Evolutionary conservation across 2,888 invertebrate genomes (phyloP), one percentile per base, ranked within the genome.

Genomic region (Carcina quercana): DNA sequence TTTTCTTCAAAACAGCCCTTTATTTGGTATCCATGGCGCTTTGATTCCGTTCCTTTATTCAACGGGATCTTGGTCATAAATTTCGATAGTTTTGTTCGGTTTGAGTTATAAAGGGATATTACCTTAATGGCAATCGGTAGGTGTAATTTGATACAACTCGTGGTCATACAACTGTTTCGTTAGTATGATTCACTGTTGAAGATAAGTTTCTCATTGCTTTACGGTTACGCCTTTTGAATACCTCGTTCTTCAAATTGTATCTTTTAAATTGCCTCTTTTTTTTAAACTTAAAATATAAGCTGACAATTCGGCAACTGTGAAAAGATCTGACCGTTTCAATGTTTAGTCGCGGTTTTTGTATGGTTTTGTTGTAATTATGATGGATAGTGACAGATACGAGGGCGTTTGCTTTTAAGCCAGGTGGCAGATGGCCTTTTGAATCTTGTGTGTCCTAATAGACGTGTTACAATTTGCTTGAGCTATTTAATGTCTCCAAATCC

Each of bases 91-190:
- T 82, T 79, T 75, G 75, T 80, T 78, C 62, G 65, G 57, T 76
- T 78, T 79, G 79, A 82, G 62, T 78, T 79, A 79, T 79, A 73
- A 67, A 71, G 70, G 79, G 62, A 63, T 75, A 75, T 79, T 76
- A 76, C 71, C 63, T 72, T 79, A 82, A 80, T 80, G 75, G 75
- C 74, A 76, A 78, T 74, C 69, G 79, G 79, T 79, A 76, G 72
- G 70, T 68, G 82, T 76, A 78, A 82, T 74, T 70, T 78, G 80
- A 83, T 80, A 79, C 59, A 53, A 56, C 59, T 65, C 61, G 50
- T 53, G 50, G 50, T 54, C 53, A 56, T 59, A 55, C 63, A 64
- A 67, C 61, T 68, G 64, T 70, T 69, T 59, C 61, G 64, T 68
- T 68, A 61, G 64, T 66, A 56, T 71, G 64, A 69, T 68, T 61